A percentile compares a stretch with the other conserved stretches of the same genome.
These are phyloP conservation scores for Entomobrya proxima DNA, from an alignment of 2,888 invertebrate species.

Conservation along the genomic window DNA sequence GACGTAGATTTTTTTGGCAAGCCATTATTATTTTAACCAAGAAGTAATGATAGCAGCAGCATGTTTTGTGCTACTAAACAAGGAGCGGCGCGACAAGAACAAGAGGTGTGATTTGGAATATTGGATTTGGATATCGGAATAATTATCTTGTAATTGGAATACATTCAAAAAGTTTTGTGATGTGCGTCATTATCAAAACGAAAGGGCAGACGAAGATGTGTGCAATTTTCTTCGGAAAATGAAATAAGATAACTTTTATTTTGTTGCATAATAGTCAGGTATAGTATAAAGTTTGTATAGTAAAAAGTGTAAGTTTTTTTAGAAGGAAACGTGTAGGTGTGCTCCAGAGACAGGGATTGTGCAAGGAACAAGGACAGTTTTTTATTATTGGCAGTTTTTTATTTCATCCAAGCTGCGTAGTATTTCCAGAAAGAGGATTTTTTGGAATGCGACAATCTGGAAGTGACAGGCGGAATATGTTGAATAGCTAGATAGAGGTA, in stretches of 20 bases:
- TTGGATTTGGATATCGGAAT: no score
- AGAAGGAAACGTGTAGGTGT: neutral
- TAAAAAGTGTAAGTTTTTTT: no score
- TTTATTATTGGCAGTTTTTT: no score
- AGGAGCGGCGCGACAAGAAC: neutral
- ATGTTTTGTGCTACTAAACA: neutral
- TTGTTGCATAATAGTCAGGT: no score
- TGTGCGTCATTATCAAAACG: conserved; percentile 16
- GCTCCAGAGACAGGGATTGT: neutral
- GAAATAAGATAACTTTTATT: no score
- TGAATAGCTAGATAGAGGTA: no score
- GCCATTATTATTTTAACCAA: neutral
- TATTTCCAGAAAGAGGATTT: no score
- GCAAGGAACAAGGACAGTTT: neutral
- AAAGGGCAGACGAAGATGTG: no score
- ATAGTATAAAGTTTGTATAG: no score
- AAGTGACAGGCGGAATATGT: no score
- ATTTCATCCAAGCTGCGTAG: neutral
- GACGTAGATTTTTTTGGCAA: neutral
- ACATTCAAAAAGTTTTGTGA: neutral
- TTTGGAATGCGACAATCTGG: no score
- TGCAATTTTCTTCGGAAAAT: neutral
- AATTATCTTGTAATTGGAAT: neutral
- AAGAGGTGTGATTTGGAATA: conserved; percentile 40
- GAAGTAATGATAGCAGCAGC: neutral